A percentile compares a stretch with the other conserved stretches of the same genome.
Evolutionary conservation across 2,797 vertebrate genomes (phyloP).

Genomic region (Distichodus sexfasciatus): DNA sequence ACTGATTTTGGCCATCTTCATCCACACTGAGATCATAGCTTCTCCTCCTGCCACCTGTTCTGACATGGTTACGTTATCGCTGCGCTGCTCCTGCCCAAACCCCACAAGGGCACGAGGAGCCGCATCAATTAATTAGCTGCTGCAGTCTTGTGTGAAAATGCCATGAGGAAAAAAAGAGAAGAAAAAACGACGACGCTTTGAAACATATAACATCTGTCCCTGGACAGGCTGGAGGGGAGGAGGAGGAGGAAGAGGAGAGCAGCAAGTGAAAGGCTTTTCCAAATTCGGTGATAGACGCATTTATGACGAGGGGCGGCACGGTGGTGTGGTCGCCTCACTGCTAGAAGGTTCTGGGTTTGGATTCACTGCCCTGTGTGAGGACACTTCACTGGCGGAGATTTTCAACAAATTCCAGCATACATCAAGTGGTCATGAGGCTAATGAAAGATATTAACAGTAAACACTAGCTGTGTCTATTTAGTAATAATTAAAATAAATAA

Average conservation of each 20-base stretch:
- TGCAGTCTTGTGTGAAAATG: conserved; percentile 45
- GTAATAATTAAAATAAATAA: no score
- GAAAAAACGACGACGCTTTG: conserved; percentile 14
- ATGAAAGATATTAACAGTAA: no score
- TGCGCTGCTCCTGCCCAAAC: conserved; percentile 30
- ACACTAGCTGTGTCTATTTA: no score
- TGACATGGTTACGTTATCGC: conserved; percentile 36
- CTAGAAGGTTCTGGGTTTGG: no score
- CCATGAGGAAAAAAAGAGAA: conserved; percentile 30
- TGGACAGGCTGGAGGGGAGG: conserved; percentile 4
- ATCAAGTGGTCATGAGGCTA: no score
- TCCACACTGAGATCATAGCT: conserved; percentile 31
- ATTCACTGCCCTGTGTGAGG: no score
- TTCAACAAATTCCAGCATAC: no score
- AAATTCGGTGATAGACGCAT: no score
- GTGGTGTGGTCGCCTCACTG: no score
- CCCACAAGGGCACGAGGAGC: conserved; percentile 23
- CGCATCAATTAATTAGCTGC: conserved; percentile 46
- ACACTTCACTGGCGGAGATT: no score
- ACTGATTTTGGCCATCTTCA: no score
- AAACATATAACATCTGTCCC: conserved; percentile 40
- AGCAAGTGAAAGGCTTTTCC: conserved; percentile 16
- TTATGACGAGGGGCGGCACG: no score
- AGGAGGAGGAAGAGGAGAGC: neutral
- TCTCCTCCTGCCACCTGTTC: conserved; percentile 45